Evolutionary conservation across 2,113 vertebrate genomes (phyloP).

Genomic region (Leptobrachium ailaonicum): DNA sequence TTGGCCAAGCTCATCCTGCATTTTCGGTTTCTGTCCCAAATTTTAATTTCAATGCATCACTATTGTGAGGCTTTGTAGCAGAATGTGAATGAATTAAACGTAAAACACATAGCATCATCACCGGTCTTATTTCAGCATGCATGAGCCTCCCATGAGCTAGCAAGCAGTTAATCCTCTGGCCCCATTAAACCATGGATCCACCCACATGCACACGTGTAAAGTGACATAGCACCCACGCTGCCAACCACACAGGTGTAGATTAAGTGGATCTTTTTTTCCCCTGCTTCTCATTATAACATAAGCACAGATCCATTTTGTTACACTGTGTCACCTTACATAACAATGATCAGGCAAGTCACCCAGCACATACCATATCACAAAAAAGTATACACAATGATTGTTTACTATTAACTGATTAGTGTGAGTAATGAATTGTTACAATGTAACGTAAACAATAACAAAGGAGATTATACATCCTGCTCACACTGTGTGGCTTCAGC

Average conservation of each 20-base stretch:
- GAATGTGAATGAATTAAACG: too few relatives aligned
- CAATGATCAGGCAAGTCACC: not conserved
- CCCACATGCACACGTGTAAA: constrained; percentile 6
- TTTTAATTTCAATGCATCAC: too few relatives aligned
- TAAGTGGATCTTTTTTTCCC: constrained; percentile 6
- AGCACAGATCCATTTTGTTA: not conserved
- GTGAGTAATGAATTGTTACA: not conserved
- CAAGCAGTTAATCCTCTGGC: not conserved
- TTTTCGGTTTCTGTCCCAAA: too few relatives aligned
- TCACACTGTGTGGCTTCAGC: constrained; percentile 22
- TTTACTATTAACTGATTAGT: not conserved
- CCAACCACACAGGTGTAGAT: constrained; percentile 23
- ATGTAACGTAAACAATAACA: not conserved
- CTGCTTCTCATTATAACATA: not conserved
- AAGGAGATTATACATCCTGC: not conserved
- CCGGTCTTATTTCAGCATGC: not conserved
- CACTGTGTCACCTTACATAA: constrained; percentile 19
- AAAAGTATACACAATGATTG: not conserved
- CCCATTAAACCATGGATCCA: not conserved
- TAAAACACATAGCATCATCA: not conserved
- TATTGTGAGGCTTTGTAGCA: too few relatives aligned
- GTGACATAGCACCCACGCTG: constrained; percentile 8
- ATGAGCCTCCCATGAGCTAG: not conserved
- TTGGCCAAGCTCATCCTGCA: too few relatives aligned
- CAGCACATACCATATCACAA: too few relatives aligned